These are phyloP conservation scores for Euthynnus affinis DNA, from an alignment of 2,797 vertebrate genomes.

Conservation along the genomic window DNA sequence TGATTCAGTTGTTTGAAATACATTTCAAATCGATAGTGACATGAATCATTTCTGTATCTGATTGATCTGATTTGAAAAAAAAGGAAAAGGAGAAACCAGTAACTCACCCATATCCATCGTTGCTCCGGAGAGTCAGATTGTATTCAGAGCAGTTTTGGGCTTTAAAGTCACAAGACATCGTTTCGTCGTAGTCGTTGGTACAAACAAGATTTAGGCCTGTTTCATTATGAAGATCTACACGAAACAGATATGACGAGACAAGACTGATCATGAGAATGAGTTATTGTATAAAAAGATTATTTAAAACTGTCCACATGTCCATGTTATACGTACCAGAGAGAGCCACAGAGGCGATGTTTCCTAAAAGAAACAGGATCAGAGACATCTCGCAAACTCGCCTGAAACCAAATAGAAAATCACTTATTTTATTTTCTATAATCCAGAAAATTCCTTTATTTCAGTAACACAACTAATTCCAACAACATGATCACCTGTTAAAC, in stretches of 20 bases:
- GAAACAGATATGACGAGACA: neutral
- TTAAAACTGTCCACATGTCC: neutral
- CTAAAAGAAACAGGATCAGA: constrained; percentile 14
- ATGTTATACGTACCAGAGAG: constrained; percentile 31
- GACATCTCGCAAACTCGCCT: neutral
- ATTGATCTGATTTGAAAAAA: neutral
- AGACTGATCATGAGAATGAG: rapidly evolving
- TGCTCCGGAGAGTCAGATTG: rapidly evolving
- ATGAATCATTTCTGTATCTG: neutral
- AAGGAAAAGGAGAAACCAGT: too few species aligned
- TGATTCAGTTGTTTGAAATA: neutral
- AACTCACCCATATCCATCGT: rapidly evolving
- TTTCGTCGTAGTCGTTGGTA: neutral
- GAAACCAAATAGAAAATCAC: neutral
- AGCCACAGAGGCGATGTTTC: neutral
- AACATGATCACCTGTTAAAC: constrained; percentile 5
- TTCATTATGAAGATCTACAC: neutral
- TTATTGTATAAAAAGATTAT: too few species aligned
- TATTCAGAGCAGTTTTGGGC: constrained; percentile 39
- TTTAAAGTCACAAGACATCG: constrained; percentile 34
- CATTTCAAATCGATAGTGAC: neutral
- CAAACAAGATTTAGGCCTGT: constrained; percentile 33
- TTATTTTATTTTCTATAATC: neutral
- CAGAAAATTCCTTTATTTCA: rapidly evolving
- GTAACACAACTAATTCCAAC: rapidly evolving